A percentile compares a stretch with the other conserved stretches of the same genome.
Conservation (phyloP, 2,888 invertebrate species). For the Parnassius apollo region DNA sequence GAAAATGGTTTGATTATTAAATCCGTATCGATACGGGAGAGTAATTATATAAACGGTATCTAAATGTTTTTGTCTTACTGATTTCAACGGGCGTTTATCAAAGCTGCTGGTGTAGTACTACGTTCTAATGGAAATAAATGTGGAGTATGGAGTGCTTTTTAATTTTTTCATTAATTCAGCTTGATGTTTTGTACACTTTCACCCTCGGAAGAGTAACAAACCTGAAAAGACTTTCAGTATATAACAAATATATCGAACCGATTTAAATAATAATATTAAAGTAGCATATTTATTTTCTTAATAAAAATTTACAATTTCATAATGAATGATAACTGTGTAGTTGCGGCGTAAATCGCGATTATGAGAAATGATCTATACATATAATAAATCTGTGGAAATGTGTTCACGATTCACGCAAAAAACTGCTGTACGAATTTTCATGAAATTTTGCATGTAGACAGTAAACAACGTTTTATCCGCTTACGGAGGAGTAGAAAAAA, state of each 20-base stretch:
- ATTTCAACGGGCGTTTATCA: constrained; percentile 22
- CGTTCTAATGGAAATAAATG: constrained; percentile 24
- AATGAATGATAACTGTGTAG: neutral
- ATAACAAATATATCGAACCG: constrained; percentile 6
- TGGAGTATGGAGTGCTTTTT: constrained; percentile 18
- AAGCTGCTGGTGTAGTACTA: constrained; percentile 21
- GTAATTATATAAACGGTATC: constrained; percentile 15
- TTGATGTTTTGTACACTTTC: constrained; percentile 17
- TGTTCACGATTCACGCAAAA: no score
- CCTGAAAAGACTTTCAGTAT: constrained; percentile 1
- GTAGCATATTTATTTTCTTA: neutral
- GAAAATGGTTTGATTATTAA: no score
- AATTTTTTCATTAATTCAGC: constrained; percentile 22
- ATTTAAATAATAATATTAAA: neutral
- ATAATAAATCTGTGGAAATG: no score
- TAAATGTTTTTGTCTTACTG: constrained; percentile 24
- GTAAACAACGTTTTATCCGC: no score
- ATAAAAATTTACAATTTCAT: neutral
- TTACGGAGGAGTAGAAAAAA: no score
- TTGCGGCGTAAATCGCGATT: no score
- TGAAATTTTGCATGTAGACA: no score
- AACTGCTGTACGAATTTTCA: no score
- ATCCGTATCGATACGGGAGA: no score
- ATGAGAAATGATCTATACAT: no score
- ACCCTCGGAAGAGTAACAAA: constrained; percentile 11